phyloP scores from a whole-genome alignment of 1,140 invertebrate species.

The Pogonomyrmex californicus region DNA sequence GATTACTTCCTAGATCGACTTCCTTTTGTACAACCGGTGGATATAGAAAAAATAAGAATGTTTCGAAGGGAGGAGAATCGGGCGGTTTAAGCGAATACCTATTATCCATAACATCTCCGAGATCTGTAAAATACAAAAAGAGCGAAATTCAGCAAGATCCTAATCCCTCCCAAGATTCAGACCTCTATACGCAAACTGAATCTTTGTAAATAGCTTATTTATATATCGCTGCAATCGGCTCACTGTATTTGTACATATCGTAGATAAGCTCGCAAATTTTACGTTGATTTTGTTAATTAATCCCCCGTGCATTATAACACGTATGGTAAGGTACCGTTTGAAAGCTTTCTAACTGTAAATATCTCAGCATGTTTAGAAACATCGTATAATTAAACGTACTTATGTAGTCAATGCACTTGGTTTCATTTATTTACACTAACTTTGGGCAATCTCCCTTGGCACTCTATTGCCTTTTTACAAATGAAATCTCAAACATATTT shows the following conservation, averaged over 20 bases:
- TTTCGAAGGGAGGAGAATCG: slow-evolving; percentile 63
- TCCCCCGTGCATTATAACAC: slow-evolving; percentile 61
- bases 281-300: slow-evolving; percentile 50
- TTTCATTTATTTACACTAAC: slow-evolving; percentile 82
- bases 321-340: slow-evolving; percentile 52
- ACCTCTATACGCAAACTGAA: slow-evolving; percentile 75
- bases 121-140: slow-evolving; percentile 47
- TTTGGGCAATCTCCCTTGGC: slow-evolving; percentile 32
- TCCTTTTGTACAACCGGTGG: neutral
- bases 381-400: slow-evolving; percentile 80
- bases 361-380: slow-evolving; percentile 78
- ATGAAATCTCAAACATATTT: slow-evolving; percentile 16
- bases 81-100: slow-evolving; percentile 81
- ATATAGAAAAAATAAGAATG: slow-evolving; percentile 3
- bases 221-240: slow-evolving; percentile 23
- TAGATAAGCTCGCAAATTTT: slow-evolving; percentile 26
- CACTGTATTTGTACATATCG: slow-evolving; percentile 61
- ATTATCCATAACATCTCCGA: slow-evolving; percentile 75
- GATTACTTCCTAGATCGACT: slow-evolving; percentile 32
- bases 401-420: slow-evolving; percentile 77
- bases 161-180: slow-evolving; percentile 55
- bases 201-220: slow-evolving; percentile 75
- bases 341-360: slow-evolving; percentile 75
- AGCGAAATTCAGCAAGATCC: slow-evolving; percentile 52
- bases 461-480: slow-evolving; percentile 10